These are phyloP conservation scores for Progne subis DNA, from an alignment of 2,113 vertebrate species.

Conservation along the genomic window DNA sequence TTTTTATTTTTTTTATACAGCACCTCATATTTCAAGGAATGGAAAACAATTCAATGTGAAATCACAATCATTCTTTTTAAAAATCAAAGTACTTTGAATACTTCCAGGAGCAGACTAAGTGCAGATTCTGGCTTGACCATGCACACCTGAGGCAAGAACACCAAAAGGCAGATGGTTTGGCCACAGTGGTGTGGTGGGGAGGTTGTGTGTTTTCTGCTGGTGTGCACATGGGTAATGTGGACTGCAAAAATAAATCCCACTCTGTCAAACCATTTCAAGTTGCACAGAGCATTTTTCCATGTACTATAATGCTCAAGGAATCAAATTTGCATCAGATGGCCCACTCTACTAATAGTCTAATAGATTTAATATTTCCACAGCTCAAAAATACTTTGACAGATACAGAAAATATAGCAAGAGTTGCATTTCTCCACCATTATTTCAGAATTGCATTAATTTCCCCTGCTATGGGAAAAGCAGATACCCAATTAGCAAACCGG, in stretches of 20 bases:
- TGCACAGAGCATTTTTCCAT: neutral
- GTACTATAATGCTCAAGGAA: neutral
- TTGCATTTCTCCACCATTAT: neutral
- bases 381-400: neutral
- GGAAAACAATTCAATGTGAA: neutral
- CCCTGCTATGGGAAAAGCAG: neutral
- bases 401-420: neutral
- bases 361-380: neutral
- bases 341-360: neutral
- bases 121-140: neutral
- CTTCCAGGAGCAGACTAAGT: neutral
- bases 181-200: rapidly evolving
- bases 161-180: neutral
- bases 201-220: neutral
- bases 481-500: neutral
- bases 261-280: neutral
- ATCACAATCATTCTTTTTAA: neutral
- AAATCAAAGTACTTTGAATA: neutral
- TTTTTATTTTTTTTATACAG: neutral
- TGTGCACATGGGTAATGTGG: neutral
- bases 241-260: neutral
- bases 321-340: neutral
- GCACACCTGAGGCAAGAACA: neutral
- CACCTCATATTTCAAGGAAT: neutral
- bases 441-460: neutral